Percentiles rank a stretch among this genome's conserved stretches.
Conservation (phyloP, 2,797 vertebrate genomes). For the Luscinia megarhynchos region DNA sequence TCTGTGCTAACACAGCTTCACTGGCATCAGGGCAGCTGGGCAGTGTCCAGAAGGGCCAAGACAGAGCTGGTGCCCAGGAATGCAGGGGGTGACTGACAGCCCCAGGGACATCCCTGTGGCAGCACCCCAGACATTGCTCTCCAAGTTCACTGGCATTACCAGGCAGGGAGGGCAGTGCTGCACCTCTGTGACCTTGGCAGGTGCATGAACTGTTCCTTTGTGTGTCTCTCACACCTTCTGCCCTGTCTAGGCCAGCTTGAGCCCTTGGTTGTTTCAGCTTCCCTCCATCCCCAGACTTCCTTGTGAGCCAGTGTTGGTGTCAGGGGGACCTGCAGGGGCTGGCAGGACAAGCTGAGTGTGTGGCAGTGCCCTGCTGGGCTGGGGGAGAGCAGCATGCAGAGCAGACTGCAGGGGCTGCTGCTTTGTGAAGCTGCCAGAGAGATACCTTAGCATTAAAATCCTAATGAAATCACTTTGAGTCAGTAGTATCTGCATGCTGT, state of each 20-base stretch:
- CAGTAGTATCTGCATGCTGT: not conserved
- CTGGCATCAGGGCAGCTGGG: not conserved
- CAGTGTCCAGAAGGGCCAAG: not conserved
- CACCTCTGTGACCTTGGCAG: not conserved
- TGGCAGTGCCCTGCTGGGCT: not conserved
- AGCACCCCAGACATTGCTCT: not conserved
- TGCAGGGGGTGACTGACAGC: not conserved
- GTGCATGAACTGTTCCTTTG: not conserved
- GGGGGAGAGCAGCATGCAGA: not conserved
- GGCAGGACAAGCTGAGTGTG: not conserved
- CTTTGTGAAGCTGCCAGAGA: not conserved
- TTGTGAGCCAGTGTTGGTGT: accelerated
- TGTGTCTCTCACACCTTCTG: not conserved
- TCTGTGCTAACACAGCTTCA: not conserved
- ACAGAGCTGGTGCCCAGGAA: not conserved
- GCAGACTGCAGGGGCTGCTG: not conserved
- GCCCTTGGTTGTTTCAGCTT: not conserved
- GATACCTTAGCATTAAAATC: not conserved
- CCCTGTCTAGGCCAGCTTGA: not conserved
- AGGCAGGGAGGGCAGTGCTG: not conserved
- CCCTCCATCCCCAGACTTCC: accelerated
- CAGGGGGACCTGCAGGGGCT: not conserved
- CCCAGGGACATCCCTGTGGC: not conserved
- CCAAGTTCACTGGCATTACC: not conserved
- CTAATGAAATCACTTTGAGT: not conserved